Conservation (phyloP, 2,797 vertebrate species). For the Enteromius radiatus region DNA sequence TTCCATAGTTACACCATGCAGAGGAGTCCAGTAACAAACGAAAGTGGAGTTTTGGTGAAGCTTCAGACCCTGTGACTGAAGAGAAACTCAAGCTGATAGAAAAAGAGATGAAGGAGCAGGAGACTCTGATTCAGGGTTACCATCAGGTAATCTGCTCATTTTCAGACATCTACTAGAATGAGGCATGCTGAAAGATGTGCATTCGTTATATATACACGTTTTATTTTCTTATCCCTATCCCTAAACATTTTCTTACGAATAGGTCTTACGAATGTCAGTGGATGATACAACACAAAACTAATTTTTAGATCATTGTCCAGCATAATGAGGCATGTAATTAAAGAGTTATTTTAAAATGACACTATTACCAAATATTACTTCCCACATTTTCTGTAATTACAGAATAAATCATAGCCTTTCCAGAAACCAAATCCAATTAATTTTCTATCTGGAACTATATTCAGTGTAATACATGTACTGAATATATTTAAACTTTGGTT, state of each 20-base stretch:
- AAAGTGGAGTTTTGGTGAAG: slow-evolving; percentile 67
- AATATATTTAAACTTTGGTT: slow-evolving; percentile 20
- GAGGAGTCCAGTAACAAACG: slow-evolving; percentile 80
- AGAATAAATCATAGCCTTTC: not conserved
- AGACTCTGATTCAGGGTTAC: slow-evolving; percentile 91
- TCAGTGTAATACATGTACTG: not conserved
- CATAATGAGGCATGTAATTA: slow-evolving; percentile 14
- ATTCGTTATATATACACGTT: not conserved
- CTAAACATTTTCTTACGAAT: not conserved
- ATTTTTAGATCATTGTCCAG: slow-evolving; percentile 11
- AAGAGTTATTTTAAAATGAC: not conserved
- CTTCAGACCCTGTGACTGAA: slow-evolving; percentile 70
- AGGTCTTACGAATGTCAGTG: not conserved
- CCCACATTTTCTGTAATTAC: not conserved
- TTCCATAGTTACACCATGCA: slow-evolving; percentile 78
- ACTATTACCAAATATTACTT: slow-evolving; percentile 11
- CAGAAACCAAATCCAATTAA: slow-evolving; percentile 24
- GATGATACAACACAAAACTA: not conserved
- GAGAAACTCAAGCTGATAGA: slow-evolving; percentile 82
- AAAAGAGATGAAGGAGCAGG: slow-evolving; percentile 90
- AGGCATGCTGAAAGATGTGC: not conserved
- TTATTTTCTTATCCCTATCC: not conserved
- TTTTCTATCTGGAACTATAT: slow-evolving; percentile 9
- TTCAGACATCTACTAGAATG: not conserved
- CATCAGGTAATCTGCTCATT: slow-evolving; percentile 81